These are phyloP conservation scores for Rostratula benghalensis DNA, from an alignment of 2,113 vertebrate genomes.

Conservation along the genomic window DNA sequence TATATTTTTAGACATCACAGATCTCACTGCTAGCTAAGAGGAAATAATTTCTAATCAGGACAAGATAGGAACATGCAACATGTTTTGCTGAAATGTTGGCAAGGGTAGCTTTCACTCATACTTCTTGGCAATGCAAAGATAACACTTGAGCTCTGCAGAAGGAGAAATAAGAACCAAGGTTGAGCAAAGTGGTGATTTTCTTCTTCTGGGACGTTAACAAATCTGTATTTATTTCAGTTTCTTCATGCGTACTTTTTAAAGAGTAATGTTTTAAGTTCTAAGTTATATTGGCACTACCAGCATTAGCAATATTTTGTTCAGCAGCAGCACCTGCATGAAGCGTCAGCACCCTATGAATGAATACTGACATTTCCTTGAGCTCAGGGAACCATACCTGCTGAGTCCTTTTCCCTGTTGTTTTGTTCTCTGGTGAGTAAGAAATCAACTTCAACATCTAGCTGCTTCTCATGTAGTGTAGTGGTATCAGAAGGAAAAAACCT, in stretches of 20 bases:
- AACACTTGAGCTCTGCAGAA: neutral
- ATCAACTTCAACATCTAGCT: neutral
- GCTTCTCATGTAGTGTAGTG: neutral
- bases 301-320: neutral
- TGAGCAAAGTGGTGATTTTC: neutral
- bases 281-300: neutral
- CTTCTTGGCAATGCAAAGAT: neutral
- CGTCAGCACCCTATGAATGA: neutral
- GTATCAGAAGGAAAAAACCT: neutral
- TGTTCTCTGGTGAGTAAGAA: neutral
- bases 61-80: neutral
- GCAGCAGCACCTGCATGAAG: neutral
- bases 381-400: neutral
- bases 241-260: neutral
- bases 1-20: neutral
- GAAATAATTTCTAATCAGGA: neutral
- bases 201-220: neutral
- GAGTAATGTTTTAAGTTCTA: neutral
- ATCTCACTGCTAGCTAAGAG: neutral
- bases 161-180: neutral
- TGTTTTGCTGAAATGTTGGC: neutral
- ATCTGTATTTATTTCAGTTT: neutral
- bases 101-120: neutral
- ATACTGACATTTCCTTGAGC: neutral
- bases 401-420: neutral